Conservation (phyloP, 2,113 vertebrate species). For the Mobula hypostoma region DNA sequence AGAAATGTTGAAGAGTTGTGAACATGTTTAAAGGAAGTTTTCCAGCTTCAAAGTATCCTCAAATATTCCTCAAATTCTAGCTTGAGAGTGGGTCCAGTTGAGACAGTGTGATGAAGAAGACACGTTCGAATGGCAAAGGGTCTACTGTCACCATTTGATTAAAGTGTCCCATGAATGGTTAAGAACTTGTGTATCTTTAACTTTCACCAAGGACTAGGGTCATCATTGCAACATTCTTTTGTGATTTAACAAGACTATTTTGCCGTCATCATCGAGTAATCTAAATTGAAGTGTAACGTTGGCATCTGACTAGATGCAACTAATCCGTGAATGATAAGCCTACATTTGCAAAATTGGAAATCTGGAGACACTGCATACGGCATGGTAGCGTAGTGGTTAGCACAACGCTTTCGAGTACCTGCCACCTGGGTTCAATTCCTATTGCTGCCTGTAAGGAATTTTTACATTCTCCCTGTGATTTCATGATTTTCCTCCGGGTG, state of each 20-base stretch:
- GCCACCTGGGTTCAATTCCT: too few relatives aligned
- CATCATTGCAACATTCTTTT: background rate
- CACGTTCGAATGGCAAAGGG: background rate
- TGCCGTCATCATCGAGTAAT: background rate
- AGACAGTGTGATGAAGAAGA: background rate
- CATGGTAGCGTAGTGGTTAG: too few relatives aligned
- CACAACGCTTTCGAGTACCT: too few relatives aligned
- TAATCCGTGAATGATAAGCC: background rate
- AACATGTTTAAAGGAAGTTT: constrained; percentile 2
- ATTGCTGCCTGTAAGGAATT: too few relatives aligned
- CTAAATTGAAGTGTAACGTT: background rate
- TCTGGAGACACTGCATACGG: background rate
- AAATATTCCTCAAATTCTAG: background rate
- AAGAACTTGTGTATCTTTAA: background rate
- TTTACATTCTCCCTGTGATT: too few relatives aligned
- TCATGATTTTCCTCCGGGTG: too few relatives aligned
- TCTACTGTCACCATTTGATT: background rate
- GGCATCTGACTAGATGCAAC: background rate
- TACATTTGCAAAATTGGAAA: background rate
- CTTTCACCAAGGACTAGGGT: background rate
- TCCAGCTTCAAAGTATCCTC: background rate
- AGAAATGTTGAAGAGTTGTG: background rate
- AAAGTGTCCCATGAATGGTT: background rate
- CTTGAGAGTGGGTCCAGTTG: background rate
- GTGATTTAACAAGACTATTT: background rate